Base-by-base conservation (phyloP, 2,113 vertebrate genomes). In the Crotalus tigris region DNA sequence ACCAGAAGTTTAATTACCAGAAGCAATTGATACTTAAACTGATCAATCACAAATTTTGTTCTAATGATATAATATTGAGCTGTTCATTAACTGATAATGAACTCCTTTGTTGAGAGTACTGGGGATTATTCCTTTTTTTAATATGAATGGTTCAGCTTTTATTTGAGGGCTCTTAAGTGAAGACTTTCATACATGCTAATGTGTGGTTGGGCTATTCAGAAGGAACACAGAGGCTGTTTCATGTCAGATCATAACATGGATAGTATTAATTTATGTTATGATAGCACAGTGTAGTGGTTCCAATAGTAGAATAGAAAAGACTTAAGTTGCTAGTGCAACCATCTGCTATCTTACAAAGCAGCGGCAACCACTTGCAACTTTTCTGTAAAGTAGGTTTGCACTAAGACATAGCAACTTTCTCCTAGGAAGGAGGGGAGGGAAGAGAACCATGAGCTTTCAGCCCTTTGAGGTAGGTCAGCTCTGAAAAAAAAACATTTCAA, bases 1-100 rank as follows among this genome's bases (percentile, higher is more conserved):
- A 57, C 9, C 29, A 5, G 54, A 49, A 29, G 91, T 91, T 93
- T 86, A 92, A 89, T 92, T 95, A 39, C 87, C 59, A 93, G 51
- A 93, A 95, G 57, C 85, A 91, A 89, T 0, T 88, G 54, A 49
- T 19, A 55, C 1, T 90, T 94, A 81, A 92, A 58, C 59, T 51
- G 85, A 92, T 89, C 26, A 92, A 21, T 85, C 19, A 90, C n/a
- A 91, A 58, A 44, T 92, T 87, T 93, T 92, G 1, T 54, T 93
- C 15, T 58, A 61, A 59, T 88, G 90, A 8, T 89, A 39, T 92
- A 46, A 23, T 85, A 85, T 55, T 2, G 19, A 91, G 39, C 19
- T 94, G 91, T 92, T 88, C 4, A 13, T 19, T 81, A 49, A 46
- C 2, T 90, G 64, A 44, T 53, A 94, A 92, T 93, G 13, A 8